A percentile compares a stretch with the other conserved stretches of the same genome.
These are phyloP conservation scores for Machimus atricapillus DNA, from an alignment of 2,888 invertebrate genomes.

Conservation along the genomic window DNA sequence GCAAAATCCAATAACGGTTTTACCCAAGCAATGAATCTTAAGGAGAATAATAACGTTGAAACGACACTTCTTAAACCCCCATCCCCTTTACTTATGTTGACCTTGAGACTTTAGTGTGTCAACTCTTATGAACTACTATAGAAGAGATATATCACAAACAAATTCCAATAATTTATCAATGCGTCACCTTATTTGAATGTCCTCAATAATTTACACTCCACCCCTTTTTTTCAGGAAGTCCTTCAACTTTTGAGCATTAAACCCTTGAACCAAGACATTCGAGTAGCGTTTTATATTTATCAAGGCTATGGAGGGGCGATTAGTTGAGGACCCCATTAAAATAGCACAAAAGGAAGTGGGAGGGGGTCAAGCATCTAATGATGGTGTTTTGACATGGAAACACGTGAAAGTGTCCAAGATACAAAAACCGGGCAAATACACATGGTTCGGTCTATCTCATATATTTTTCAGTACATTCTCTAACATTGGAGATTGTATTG, in stretches of 20 bases:
- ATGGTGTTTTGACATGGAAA: background rate
- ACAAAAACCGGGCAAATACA: background rate
- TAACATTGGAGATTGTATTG: background rate
- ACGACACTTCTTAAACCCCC: background rate
- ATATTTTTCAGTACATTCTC: background rate
- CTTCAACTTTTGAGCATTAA: background rate
- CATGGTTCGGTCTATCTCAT: background rate
- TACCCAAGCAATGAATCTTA: background rate
- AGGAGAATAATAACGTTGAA: background rate
- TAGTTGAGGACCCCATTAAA: background rate
- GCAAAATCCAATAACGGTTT: background rate
- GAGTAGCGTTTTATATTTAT: background rate
- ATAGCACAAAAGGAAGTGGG: background rate
- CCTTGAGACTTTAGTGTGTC: background rate
- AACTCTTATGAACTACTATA: background rate
- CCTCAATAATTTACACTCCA: background rate
- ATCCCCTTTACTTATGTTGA: background rate
- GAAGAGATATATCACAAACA: background rate
- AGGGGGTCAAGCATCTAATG: background rate
- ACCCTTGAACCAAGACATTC: background rate
- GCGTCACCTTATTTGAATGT: slow-evolving; percentile 8
- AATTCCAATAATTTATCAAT: background rate
- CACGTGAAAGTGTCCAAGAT: background rate
- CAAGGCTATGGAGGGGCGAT: background rate
- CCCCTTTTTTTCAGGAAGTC: background rate